Base-by-base conservation (phyloP, 2,113 vertebrate genomes). In the Oreochromis niloticus region DNA sequence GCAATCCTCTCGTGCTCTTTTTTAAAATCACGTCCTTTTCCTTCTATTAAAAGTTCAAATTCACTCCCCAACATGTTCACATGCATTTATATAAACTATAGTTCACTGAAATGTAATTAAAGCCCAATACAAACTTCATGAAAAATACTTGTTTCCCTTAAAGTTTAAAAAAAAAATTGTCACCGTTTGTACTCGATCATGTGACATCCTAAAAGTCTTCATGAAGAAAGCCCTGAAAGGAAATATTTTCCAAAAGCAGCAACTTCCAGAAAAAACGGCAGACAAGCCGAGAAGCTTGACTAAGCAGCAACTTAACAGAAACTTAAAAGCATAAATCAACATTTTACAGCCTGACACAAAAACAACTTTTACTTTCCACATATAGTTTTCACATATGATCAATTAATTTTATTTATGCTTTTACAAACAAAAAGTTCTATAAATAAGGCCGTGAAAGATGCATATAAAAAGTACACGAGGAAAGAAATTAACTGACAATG, bases 381-480 rank as follows among this genome's bases (percentile, higher is more conserved):
- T 34, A 63, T 19, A 63, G 0, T 36, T 63, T n/a, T 36, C 32
- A n/a, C 32, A n/a, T 13, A 13, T 66, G 34, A 66, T 68, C 34
- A 41, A 39, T 3, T 0, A 3, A 68, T 41, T 39, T 8, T 41
- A 12, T 39, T 41, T 1, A 41, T 22, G 6, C 34, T 22, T 68
- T 68, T 68, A 68, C 10, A 7, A 68, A 8, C 3, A 68, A 39
- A 66, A 68, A 4, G 34, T 22, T 68, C 11, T 68, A 1, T 68
- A 2, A 66, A 3, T 68, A n/a, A 39, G 13, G 6, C 63, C 4
- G 4, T 39, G 19, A 68, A 13, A 36, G 17, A 66, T n/a, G 61
- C 9, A n/a, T 1, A 66, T 1, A 24, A 71, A 6, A 71, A 71
- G 0, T 14, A 16, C 39, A 71, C 0, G 0, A 43, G n/a, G 12